These are phyloP conservation scores for Oreamnos americanus DNA, from an alignment of 2,113 vertebrate genomes.

Conservation along the genomic window DNA sequence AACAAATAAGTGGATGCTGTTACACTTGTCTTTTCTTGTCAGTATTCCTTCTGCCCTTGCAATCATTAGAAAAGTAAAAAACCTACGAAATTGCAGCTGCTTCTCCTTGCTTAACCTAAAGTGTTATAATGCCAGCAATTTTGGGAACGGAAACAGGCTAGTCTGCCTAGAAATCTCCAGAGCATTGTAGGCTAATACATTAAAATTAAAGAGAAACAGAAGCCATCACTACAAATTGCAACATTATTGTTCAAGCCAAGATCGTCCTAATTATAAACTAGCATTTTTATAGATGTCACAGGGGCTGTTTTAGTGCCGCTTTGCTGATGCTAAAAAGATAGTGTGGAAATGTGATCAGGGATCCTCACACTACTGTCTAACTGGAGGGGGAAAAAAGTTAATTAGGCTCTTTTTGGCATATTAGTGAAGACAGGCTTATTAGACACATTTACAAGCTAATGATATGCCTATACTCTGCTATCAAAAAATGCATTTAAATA, in stretches of 20 bases:
- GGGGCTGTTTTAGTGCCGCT: constrained; percentile 34
- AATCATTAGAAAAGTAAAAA: background rate
- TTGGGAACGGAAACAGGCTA: constrained; percentile 14
- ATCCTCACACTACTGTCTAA: constrained; percentile 59
- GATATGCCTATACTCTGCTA: constrained; percentile 52
- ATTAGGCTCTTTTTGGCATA: constrained; percentile 73
- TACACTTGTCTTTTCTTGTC: background rate
- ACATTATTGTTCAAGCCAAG: constrained; percentile 59
- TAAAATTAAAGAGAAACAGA: constrained; percentile 71
- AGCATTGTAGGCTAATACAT: constrained; percentile 61
- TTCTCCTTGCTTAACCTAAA: constrained; percentile 13
- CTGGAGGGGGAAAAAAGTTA: constrained; percentile 61
- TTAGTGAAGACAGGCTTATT: constrained; percentile 73
- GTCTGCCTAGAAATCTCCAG: constrained; percentile 58
- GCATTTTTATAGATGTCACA: constrained; percentile 37
- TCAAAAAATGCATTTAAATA: constrained; percentile 69
- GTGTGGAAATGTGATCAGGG: constrained; percentile 36
- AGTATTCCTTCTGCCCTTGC: background rate
- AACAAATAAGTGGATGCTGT: background rate
- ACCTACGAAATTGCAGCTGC: background rate
- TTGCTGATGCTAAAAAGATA: constrained; percentile 42
- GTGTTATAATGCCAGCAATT: background rate
- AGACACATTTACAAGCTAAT: constrained; percentile 72
- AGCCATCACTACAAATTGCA: constrained; percentile 65
- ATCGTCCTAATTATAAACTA: constrained; percentile 39